Base-by-base conservation (phyloP, 2,888 invertebrate species). In the Dioctria linearis region DNA sequence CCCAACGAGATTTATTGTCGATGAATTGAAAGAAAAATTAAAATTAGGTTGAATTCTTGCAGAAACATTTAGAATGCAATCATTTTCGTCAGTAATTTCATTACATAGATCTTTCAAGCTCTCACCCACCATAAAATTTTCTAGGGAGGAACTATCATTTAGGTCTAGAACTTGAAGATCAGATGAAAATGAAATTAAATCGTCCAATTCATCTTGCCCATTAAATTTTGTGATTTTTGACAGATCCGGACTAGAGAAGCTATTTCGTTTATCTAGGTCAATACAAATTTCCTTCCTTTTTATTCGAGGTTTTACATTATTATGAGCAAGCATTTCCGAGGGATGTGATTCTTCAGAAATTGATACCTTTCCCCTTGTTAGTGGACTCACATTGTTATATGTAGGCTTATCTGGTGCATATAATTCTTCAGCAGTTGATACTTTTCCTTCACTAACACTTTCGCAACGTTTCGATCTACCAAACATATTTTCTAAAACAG, bases 191-290 rank as follows among this genome's bases (percentile, higher is more conserved):
- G 86, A 85, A 5, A 83, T 84, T 0, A 83, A 69, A 43, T 83
- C 83, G 8, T 84, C 81, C 3, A 84, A 73, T 43, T 83, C 84
- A 0, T 83, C 83, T 1, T 85, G 69, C 40, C 86, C 83, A 66
- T 88, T 87, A 46, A 87, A 81, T 43, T 85, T 85, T 73, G 87
- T 86, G 0, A 88, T 86, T 82, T 88, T 87, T 0, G 88, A 87
- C 2, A 89, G 84, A 84, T 89, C 89, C 0, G 89, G 89, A 83
- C 88, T 89, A 0, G 89, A 89, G 79, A 88, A 88, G 75, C 89
- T 89, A 69, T 89, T 88, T 0, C 89, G 88, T 63, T 89, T 61
- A 37, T 59, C 59, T n/a, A 71, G 3, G 59, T 61, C 40, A 39
- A 39, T 57, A 37, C 13, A 5, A 5, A 51, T 54, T 49, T 61